Base-by-base conservation (phyloP, 2,888 invertebrate species). In the Apodemia zela region DNA sequence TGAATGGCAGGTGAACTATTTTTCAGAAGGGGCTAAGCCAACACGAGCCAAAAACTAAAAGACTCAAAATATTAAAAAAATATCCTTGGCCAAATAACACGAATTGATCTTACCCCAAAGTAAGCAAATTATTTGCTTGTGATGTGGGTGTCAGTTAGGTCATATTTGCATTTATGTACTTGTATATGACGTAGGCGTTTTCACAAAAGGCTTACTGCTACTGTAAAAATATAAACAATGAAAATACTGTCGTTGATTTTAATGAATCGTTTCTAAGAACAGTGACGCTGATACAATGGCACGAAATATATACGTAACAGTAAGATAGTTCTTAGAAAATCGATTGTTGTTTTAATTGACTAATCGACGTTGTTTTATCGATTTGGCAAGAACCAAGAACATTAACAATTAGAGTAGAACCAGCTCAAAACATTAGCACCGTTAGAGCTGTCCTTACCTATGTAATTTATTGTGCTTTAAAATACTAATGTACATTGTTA, bases 371-470 rank as follows among this genome's bases (percentile, higher is more conserved):
- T 59, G 49, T 65, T 64, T 67, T 60, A 68, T 65, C 51, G 67
- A 67, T 73, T 81, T 79, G 80, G 80, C 81, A 81, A 74, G 73
- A 71, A 72, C 67, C 7, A 68, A 59, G 69, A 72, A 72, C 75
- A 75, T 75, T 66, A 71, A 69, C 72, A 82, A 81, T 73, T 81
- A 78, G 81, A 77, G 76, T 79, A 79, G 77, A 80, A 79, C 79
- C 66, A 69, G 71, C 72, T 76, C 66, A 71, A 70, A 72, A 75
- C 75, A 74, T 79, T 66, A 67, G 69, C 29, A 15, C 51, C 61
- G 51, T 58, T 59, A 47, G 59, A 61, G 60, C 59, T 59, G 59
- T 59, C 59, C 59, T 59, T 59, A 35, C 10, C 17, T 59, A 17
- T 17, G 59, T 59, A 33, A 59, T 59, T 59, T 59, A 59, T 59